Base-by-base conservation (phyloP, 2,888 invertebrate species). In the Cosmia pyralina region DNA sequence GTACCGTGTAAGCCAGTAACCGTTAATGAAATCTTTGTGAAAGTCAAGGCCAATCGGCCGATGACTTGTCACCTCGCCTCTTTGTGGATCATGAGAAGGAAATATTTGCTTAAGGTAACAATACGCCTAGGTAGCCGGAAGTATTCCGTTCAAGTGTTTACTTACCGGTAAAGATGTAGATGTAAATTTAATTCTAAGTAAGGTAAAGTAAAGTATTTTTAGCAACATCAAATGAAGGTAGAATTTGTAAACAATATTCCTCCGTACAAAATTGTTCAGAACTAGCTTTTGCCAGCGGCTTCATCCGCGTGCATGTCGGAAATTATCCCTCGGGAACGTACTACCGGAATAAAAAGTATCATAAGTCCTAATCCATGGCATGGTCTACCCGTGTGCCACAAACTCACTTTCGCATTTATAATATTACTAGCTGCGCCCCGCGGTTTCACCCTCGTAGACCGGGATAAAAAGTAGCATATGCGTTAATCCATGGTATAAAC, bases 41-140 rank as follows among this genome's bases (percentile, higher is more conserved):
- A 78, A 84, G 86, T 88, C 87, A 88, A 88, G 87, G 88, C 79
- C 71, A 87, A 44, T 70, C 69, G 84, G 83, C 10, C 85, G 70
- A 80, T 80, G 83, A 79, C 86, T 81, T 79, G 64, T 59, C 67
- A 41, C 78, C 65, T 65, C 73, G 17, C 57, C 17, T 17, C 62
- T 58, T 72, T 66, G 60, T 52, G 48, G 48, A 73, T 69, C 57
- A 69, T 46, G 60, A 38, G 22, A n/a, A 60, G 64, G 38, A 69
- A 72, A 84, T 79, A 73, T 73, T 84, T 73, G 46, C 71, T 62
- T 62, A 53, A 38, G 59, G 65, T 65, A 70, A 75, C 46, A 28
- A 62, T 57, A 67, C n/a, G 17, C 44, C n/a, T 64, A 50, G 38
- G 38, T 38, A 38, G 13, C 46, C 13, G 19, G 11, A 52, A 13